Base-by-base conservation (phyloP, 2,113 vertebrate species). In the Raja brachyura region DNA sequence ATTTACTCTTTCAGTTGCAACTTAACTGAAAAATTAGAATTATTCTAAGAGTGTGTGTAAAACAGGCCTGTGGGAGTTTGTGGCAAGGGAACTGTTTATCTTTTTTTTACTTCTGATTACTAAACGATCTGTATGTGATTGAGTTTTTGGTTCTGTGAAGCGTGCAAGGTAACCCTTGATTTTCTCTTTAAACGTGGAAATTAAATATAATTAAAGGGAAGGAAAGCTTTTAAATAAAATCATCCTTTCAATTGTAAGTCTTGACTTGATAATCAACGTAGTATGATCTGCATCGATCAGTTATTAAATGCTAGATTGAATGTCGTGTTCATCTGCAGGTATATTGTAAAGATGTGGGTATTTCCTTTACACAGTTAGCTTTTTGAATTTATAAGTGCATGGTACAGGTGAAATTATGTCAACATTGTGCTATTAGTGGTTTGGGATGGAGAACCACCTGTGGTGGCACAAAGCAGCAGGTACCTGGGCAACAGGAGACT, bases 1-100 rank as follows among this genome's bases (percentile, higher is more conserved):
- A 92, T 74, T 92, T 92, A 54, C 16, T 92, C 61, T 90, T 90
- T 90, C 9, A 4, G 25, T 88, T 88, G 25, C 13, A n/a, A 66
- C 6, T 2, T 68, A 68, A 28, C 39, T 28, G 33, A 92, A 68
- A 73, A 48, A 48, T 73, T 18, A 5, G 33, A 54, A 74, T 92
- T 92, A 73, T 14, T 92, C 54, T 14, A 70, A 9, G 66, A 73
- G 39, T 22, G 54, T 33, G n/a, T 88, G n/a, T 88, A 54, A 92
- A 28, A 5, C 20, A 39, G 18, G 20, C 31, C 56, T 63, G 5
- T 9, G 1, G 20, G 20, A 54, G 22, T 73, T 48, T 73, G 68
- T 92, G 33, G 68, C 18, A 73, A 13, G 22, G 48, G 22, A 31
- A n/a, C 1, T 68, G 18, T 66, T 20, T 33, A 74, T 73, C 73